phyloP scores from a whole-genome alignment of 2,888 invertebrate species.

The Proisotoma minuta region DNA sequence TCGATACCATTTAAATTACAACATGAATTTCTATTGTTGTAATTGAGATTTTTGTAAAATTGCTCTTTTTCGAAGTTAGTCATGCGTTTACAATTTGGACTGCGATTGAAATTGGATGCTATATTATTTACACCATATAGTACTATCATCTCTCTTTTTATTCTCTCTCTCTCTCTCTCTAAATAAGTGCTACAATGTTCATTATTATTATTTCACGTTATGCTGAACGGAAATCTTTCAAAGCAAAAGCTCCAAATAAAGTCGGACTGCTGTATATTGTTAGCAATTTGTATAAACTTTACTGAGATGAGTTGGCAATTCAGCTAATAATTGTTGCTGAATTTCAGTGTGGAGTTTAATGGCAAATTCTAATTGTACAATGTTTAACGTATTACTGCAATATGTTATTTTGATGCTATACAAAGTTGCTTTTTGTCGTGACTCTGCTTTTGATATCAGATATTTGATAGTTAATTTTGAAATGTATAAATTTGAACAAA shows the following conservation, averaged over 20 bases:
- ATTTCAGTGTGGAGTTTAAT: too few relatives aligned
- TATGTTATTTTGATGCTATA: too few relatives aligned
- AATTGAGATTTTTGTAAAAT: background rate
- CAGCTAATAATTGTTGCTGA: constrained; percentile 4
- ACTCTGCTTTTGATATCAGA: constrained; percentile 3
- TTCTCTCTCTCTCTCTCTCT: background rate
- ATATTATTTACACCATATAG: background rate
- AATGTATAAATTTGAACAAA: background rate
- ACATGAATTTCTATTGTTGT: background rate
- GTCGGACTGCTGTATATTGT: background rate
- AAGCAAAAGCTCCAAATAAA: background rate
- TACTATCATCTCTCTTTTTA: background rate
- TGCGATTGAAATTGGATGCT: background rate
- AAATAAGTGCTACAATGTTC: background rate
- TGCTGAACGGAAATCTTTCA: background rate
- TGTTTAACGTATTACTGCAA: too few relatives aligned
- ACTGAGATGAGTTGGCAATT: background rate
- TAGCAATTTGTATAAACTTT: too few relatives aligned
- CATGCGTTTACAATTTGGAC: constrained; percentile 2
- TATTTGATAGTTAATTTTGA: background rate
- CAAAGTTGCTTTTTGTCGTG: background rate
- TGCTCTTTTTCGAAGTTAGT: background rate
- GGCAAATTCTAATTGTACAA: too few relatives aligned
- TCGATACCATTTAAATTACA: background rate
- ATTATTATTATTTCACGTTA: background rate